A percentile compares a stretch with the other conserved stretches of the same genome.
These are phyloP conservation scores for Aeoliscus strigatus DNA, from an alignment of 2,797 vertebrate species.

Conservation along the genomic window DNA sequence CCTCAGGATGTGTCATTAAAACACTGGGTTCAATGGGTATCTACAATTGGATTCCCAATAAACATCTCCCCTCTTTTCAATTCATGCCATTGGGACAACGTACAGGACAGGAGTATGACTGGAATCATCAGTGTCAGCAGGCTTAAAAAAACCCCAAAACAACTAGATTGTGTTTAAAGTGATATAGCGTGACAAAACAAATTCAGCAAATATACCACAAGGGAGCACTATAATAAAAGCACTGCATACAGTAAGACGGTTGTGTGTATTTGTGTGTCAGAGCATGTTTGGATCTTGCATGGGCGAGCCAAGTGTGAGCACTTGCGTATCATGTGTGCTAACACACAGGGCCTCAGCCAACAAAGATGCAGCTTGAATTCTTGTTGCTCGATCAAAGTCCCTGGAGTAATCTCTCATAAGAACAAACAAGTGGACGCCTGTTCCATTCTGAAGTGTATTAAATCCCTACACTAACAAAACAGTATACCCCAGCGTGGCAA, in stretches of 20 bases:
- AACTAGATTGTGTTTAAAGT: constrained; percentile 17
- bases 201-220: constrained; percentile 56
- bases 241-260: constrained; percentile 16
- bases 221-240: constrained; percentile 60
- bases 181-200: constrained; percentile 56
- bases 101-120: too few relatives aligned
- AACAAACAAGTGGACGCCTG: constrained; percentile 43
- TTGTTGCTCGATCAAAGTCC: constrained; percentile 52
- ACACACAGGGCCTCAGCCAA: constrained; percentile 30
- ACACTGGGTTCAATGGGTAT: too few relatives aligned
- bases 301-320: constrained; percentile 18
- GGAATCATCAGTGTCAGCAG: constrained; percentile 38
- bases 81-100: too few relatives aligned
- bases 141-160: neutral
- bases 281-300: constrained; percentile 8
- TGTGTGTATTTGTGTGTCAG: constrained; percentile 11
- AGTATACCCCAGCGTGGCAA: constrained; percentile 28
- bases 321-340: constrained; percentile 14
- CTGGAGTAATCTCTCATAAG: constrained; percentile 59
- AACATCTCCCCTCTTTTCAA: too few relatives aligned
- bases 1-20: too few relatives aligned
- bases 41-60: too few relatives aligned
- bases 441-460: constrained; percentile 64
- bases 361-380: constrained; percentile 40
- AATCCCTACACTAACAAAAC: constrained; percentile 50